Evolutionary conservation across 1,140 invertebrate genomes (phyloP).

Genomic region (Apis mellifera): DNA sequence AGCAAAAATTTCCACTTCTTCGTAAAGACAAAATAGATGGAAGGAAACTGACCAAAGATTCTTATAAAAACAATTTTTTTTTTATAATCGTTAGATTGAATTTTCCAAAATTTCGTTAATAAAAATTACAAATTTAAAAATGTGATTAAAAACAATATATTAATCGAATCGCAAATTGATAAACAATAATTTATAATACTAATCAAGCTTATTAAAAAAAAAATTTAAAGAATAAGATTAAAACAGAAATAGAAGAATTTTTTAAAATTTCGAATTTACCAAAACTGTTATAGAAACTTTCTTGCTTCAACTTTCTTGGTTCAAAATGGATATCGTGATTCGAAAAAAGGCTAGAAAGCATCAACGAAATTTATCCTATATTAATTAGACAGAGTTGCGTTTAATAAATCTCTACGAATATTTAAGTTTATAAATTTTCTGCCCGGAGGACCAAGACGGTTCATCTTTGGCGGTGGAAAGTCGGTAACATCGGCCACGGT

Average conservation of each 20-base stretch:
- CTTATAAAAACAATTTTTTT: not conserved
- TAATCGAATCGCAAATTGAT: no score
- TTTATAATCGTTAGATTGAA: not conserved
- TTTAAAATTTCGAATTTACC: no score
- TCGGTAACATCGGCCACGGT: not conserved
- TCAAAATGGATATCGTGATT: no score
- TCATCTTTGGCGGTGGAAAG: conserved; percentile 25
- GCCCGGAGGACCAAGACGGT: not conserved
- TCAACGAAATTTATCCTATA: no score
- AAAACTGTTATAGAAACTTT: no score
- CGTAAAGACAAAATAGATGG: not conserved
- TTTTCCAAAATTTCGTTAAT: not conserved
- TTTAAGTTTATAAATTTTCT: conserved; percentile 10
- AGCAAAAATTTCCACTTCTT: not conserved
- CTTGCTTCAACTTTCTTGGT: no score
- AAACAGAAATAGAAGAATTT: no score
- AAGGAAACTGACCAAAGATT: not conserved
- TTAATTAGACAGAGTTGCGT: not conserved
- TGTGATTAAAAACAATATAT: no score
- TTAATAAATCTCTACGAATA: not conserved
- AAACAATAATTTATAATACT: no score
- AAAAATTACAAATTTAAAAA: not conserved
- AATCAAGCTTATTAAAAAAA: no score
- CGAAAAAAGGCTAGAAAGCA: no score
- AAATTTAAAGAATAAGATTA: no score